Percentiles rank a stretch among this genome's conserved stretches.
Evolutionary conservation across 2,888 invertebrate species (phyloP).

Genomic region (Dasypolia templi): DNA sequence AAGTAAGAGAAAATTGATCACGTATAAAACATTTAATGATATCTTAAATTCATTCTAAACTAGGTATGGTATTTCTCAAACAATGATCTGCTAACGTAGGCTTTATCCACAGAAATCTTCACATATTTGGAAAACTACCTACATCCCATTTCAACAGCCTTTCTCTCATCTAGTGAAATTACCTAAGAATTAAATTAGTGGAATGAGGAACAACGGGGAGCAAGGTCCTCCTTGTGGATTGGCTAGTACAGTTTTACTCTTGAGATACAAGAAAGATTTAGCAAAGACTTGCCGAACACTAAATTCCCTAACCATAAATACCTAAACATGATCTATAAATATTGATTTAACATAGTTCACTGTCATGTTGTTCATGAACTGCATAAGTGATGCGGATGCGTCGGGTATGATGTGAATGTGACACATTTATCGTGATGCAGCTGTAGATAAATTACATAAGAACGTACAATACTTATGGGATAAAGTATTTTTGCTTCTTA

Average conservation of each 20-base stretch:
- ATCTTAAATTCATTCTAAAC: neutral
- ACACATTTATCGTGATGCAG: constrained; percentile 4
- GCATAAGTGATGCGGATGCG: constrained; percentile 5
- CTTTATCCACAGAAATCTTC: neutral
- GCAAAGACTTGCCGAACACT: neutral
- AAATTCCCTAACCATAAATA: neutral
- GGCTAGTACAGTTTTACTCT: no score
- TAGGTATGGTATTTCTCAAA: neutral
- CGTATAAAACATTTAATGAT: neutral
- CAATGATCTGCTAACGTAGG: neutral
- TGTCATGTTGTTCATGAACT: constrained; percentile 16
- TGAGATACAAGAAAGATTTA: neutral
- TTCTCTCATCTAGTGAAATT: neutral
- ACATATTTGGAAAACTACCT: neutral
- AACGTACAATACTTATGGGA: neutral
- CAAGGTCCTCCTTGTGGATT: no score
- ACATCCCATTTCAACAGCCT: no score
- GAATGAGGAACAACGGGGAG: neutral
- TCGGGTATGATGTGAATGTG: neutral
- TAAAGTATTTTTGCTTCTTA: neutral
- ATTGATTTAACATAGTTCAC: neutral
- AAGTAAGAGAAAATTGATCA: neutral
- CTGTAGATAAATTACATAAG: neutral
- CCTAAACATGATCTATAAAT: neutral
- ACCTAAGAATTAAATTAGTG: neutral